phyloP scores from a whole-genome alignment of 2,888 invertebrate species.

The Pristionchus mayeri region DNA sequence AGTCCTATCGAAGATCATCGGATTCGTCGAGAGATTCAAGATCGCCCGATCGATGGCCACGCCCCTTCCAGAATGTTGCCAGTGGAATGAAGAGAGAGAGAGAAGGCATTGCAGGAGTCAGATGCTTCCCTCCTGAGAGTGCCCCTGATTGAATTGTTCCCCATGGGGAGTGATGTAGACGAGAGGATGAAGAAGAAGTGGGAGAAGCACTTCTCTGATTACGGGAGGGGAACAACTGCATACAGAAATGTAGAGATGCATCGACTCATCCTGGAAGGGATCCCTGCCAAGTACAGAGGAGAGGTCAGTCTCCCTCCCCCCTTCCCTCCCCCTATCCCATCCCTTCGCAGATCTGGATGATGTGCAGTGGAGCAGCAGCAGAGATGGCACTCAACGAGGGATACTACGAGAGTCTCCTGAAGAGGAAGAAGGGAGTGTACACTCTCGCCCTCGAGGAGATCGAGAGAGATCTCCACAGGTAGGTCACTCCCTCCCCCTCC shows the following conservation, averaged over 20 bases:
- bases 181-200: constrained; percentile 61
- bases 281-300: constrained; percentile 62
- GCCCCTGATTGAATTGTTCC: constrained; percentile 63
- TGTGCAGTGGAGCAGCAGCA: constrained; percentile 86
- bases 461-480: constrained; percentile 91
- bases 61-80: constrained; percentile 9
- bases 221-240: constrained; percentile 87
- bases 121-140: not conserved
- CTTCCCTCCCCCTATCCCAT: too few relatives aligned
- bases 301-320: constrained; percentile 12
- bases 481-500: too few relatives aligned
- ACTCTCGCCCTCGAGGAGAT: constrained; percentile 94
- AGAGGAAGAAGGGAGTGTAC: constrained; percentile 83
- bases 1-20: constrained; percentile 62
- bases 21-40: constrained; percentile 58
- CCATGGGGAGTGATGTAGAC: constrained; percentile 60
- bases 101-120: not conserved
- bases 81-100: too few relatives aligned
- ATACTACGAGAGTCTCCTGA: constrained; percentile 80
- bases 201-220: constrained; percentile 57
- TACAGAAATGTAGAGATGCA: constrained; percentile 92
- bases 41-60: constrained; percentile 57
- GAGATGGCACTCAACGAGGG: constrained; percentile 78
- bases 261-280: constrained; percentile 89
- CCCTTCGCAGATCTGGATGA: constrained; percentile 88